phyloP scores from a whole-genome alignment of 2,113 vertebrate species.

The Pseudorhombus dupliciocellatus region DNA sequence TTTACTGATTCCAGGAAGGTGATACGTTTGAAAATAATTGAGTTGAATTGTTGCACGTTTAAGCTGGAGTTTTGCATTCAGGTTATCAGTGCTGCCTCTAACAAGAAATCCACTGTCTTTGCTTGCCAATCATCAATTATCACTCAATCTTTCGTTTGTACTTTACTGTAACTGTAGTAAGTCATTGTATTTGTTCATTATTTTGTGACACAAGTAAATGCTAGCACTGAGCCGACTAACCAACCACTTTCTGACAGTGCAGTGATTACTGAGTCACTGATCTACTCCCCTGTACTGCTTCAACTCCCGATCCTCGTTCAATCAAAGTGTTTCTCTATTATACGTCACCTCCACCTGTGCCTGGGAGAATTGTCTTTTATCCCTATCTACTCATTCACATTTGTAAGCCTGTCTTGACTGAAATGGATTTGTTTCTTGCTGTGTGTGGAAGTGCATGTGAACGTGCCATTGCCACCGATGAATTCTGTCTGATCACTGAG shows the following conservation, averaged over 20 bases:
- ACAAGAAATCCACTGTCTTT: background rate
- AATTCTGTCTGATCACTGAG: background rate
- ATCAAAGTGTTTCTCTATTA: background rate
- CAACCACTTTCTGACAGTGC: background rate
- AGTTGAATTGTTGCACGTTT: background rate
- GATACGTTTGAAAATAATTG: background rate
- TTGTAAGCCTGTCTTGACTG: background rate
- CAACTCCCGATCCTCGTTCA: background rate
- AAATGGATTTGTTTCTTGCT: background rate
- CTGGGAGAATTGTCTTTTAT: too few relatives aligned
- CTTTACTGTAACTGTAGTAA: background rate
- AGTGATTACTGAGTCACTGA: background rate
- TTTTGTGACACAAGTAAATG: too few relatives aligned
- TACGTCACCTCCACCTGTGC: too few relatives aligned
- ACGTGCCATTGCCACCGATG: too few relatives aligned
- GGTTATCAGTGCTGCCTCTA: background rate
- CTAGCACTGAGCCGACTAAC: background rate
- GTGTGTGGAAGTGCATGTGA: background rate
- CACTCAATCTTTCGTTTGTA: background rate
- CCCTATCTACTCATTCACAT: too few relatives aligned
- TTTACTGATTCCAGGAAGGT: conserved; percentile 8
- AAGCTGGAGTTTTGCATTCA: background rate
- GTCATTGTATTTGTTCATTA: too few relatives aligned
- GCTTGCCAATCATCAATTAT: background rate
- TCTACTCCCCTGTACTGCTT: background rate